Evolutionary conservation across 2,888 invertebrate genomes (phyloP), one percentile per base, ranked within the genome.

Genomic region (Patella depressa): DNA sequence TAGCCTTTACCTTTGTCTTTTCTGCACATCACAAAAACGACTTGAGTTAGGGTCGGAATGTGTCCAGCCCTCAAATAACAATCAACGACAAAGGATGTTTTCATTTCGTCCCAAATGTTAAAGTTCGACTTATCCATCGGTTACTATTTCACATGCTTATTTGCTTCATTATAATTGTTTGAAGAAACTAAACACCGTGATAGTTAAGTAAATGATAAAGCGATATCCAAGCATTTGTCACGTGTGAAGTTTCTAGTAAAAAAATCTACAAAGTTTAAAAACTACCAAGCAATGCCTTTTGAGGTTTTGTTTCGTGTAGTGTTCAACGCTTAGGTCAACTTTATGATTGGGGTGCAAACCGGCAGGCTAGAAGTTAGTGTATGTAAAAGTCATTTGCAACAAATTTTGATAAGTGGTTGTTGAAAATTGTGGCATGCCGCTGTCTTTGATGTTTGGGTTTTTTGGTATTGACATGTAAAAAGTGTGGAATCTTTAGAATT

Each of bases 101-200:
- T 65, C 65, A 65, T 65, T 24, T 65, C 24, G 24, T 65, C 65
- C 14, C 19, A 65, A 65, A 65, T 65, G 65, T 65, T 65, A 65
- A 65, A 65, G 65, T 65, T 65, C 65, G 65, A 24, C 24, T 11
- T 65, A 19, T 65, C 65, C 24, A 24, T 65, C 17, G 14, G 24
- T 19, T 65, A 12, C 19, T 24, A 65, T 65, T 65, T 65, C 11
- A 65, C 65, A 65, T 65, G 19, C 65, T 19, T 65, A 65, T 65
- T 24, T 65, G 24, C 65, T 65, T 65, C 65, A 19, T 65, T 65
- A 65, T 65, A 65, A 65, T 65, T 65, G 65, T 65, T 65, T 65
- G 65, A 65, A 65, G 12, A 65, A 65, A 65, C 65, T 65, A 24
- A 65, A 65, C 19, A 19, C 24, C 24, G 24, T 65, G 19, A 65